A percentile compares a stretch with the other conserved stretches of the same genome.
Conservation (phyloP, 2,888 invertebrate species). For the Eristalis intricaria region DNA sequence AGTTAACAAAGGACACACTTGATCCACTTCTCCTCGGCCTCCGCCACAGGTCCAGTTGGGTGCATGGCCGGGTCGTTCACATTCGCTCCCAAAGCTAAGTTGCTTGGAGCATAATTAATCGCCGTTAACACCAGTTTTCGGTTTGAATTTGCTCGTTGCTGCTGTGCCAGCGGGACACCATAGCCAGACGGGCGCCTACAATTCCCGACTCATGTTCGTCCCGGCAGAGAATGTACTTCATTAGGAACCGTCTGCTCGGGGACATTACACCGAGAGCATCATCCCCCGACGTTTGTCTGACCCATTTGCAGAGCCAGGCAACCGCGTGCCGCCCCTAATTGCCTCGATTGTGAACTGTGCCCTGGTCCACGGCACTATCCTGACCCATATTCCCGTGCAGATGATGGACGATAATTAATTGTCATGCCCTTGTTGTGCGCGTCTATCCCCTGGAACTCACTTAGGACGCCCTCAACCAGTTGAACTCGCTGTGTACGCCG, state of each 20-base stretch:
- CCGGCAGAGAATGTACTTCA: background rate
- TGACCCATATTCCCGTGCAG: background rate
- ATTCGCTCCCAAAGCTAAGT: background rate
- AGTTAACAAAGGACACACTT: too few species aligned
- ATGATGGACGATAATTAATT: constrained; percentile 1
- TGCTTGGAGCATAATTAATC: background rate
- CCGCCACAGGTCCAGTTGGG: background rate
- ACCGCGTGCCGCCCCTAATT: background rate
- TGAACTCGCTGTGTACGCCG: background rate
- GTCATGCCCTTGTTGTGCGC: background rate
- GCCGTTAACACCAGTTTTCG: background rate
- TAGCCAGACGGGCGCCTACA: background rate
- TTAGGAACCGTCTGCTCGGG: background rate
- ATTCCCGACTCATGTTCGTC: too few species aligned
- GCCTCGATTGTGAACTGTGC: background rate
- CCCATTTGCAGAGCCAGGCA: background rate
- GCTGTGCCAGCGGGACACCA: background rate
- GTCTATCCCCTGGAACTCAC: background rate
- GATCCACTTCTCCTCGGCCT: background rate
- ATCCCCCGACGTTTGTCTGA: background rate
- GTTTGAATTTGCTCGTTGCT: too few species aligned
- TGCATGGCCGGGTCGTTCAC: background rate
- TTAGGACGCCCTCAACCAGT: constrained; percentile 12
- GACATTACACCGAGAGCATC: background rate
- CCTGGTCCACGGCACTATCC: background rate